phyloP scores from a whole-genome alignment of 2,113 vertebrate genomes.

The Erythrocercus mccallii region DNA sequence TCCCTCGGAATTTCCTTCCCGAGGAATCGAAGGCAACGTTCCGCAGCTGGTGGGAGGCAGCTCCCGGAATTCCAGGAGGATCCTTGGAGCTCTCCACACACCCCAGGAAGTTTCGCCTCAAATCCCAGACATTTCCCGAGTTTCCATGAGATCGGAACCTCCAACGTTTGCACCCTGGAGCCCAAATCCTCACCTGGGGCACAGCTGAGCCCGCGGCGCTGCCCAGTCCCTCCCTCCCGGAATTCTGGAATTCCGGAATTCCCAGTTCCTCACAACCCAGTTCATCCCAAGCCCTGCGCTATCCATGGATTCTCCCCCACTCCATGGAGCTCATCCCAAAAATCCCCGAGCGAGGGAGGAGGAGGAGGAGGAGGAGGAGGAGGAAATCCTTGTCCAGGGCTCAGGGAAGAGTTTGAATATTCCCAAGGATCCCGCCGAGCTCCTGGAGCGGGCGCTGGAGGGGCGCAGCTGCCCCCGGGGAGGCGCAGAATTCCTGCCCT shows the following conservation, averaged over 20 bases:
- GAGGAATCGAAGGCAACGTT: rapidly evolving
- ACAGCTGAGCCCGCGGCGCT: background rate
- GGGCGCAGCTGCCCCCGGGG: background rate
- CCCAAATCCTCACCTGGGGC: background rate
- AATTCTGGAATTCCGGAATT: background rate
- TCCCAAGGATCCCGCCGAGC: background rate
- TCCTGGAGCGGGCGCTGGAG: background rate
- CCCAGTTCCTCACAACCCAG: background rate
- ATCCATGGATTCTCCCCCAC: background rate
- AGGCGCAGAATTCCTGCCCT: constrained; percentile 64
- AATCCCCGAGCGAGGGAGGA: background rate
- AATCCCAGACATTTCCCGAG: rapidly evolving
- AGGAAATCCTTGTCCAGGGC: background rate
- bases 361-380: too few relatives aligned
- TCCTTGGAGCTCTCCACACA: rapidly evolving
- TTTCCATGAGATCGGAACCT: rapidly evolving
- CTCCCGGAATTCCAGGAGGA: background rate
- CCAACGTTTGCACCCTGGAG: too few relatives aligned
- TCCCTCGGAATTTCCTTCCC: background rate
- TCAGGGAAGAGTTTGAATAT: constrained; percentile 58
- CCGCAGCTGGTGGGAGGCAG: background rate
- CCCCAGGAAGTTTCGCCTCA: background rate
- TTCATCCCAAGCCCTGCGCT: rapidly evolving
- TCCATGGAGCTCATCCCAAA: background rate
- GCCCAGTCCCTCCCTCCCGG: too few relatives aligned